phyloP scores from a whole-genome alignment of 2,113 vertebrate species.

The Panthera tigris region DNA sequence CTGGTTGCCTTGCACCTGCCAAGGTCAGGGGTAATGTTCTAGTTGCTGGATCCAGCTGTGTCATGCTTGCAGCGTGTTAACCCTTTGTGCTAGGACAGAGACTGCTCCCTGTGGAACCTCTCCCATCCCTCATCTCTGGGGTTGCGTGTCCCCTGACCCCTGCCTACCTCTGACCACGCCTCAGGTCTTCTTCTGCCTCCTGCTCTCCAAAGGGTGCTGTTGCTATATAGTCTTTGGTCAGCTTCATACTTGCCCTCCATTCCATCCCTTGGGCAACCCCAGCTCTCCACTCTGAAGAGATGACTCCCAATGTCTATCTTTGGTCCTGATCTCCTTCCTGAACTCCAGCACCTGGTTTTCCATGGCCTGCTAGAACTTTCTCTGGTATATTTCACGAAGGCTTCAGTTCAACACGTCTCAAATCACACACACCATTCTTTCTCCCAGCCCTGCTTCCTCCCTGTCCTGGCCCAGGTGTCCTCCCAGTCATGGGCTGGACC shows the following conservation, averaged over 20 bases:
- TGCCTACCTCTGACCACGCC: neutral
- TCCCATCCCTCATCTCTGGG: rapidly evolving
- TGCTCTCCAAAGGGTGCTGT: neutral
- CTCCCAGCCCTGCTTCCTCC: neutral
- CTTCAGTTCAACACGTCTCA: neutral
- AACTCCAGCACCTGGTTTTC: neutral
- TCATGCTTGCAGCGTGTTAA: neutral
- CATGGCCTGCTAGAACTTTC: neutral
- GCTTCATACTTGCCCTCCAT: neutral
- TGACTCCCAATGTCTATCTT: neutral
- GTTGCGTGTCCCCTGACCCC: too few relatives aligned
- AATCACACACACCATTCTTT: neutral
- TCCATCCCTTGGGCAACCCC: too few relatives aligned
- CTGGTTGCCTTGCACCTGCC: neutral
- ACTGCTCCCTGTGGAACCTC: neutral
- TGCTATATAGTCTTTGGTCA: neutral
- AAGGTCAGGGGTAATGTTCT: neutral
- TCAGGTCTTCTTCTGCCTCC: neutral
- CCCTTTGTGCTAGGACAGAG: neutral
- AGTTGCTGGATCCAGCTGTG: neutral
- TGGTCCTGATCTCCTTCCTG: neutral
- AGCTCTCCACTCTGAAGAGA: neutral
- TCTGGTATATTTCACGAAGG: neutral
- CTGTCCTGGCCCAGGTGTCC: neutral
- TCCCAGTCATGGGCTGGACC: neutral